A percentile compares a stretch with the other conserved stretches of the same genome.
These are phyloP conservation scores for Rhagoletis pomonella DNA, from an alignment of 1,140 invertebrate genomes.

Conservation along the genomic window DNA sequence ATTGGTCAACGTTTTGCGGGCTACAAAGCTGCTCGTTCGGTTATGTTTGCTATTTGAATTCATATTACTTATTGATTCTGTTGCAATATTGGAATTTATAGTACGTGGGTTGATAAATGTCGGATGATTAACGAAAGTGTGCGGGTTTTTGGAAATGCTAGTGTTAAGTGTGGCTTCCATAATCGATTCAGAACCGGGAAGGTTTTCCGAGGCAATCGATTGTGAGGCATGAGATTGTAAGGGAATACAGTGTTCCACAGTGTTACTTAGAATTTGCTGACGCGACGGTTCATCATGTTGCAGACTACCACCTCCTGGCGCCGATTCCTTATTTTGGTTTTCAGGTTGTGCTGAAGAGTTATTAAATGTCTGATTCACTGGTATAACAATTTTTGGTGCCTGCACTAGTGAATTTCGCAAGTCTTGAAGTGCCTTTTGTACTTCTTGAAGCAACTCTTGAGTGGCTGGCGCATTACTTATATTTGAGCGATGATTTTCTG, in stretches of 20 bases:
- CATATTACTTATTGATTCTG: not conserved
- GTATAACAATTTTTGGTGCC: conserved; percentile 50
- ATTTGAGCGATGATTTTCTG: not conserved
- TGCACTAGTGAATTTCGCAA: not conserved
- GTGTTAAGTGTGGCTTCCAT: not conserved
- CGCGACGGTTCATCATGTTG: not conserved
- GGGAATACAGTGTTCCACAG: not conserved
- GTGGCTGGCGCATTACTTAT: not conserved
- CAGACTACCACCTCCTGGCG: too few species aligned
- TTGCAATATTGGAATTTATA: not conserved
- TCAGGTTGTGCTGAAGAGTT: not conserved
- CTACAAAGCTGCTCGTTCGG: not conserved
- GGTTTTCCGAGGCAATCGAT: not conserved
- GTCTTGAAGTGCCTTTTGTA: conserved; percentile 14
- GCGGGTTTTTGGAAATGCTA: not conserved
- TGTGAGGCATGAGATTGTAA: not conserved
- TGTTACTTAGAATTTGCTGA: not conserved
- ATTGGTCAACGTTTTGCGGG: not conserved
- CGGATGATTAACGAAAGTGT: not conserved
- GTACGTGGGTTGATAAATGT: not conserved
- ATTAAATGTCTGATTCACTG: conserved; percentile 34
- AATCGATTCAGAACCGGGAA: not conserved
- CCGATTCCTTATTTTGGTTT: not conserved
- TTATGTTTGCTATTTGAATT: not conserved
- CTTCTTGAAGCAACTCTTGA: not conserved